Percentiles rank a stretch among this genome's conserved stretches.
Conservation (phyloP, 2,888 invertebrate genomes). For the Lysandra coridon region DNA sequence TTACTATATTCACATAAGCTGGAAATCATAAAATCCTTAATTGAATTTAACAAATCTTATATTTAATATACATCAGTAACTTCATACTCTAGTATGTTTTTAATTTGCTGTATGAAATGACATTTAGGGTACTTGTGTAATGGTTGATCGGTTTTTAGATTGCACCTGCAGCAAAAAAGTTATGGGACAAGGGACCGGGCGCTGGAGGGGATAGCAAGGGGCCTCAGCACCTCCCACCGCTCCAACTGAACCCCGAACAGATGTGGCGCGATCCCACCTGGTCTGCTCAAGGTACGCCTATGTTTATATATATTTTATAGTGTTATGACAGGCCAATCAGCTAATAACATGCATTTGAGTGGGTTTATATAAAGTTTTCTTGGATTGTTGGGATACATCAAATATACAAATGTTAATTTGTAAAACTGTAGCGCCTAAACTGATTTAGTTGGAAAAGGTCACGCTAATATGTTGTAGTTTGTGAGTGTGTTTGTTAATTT, state of each 20-base stretch:
- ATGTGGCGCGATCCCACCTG: slow-evolving; percentile 96
- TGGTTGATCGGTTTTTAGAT: slow-evolving; percentile 80
- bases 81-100: not conserved
- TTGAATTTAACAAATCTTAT: not conserved
- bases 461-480: no score
- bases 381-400: no score
- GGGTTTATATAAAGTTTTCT: no score
- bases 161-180: slow-evolving; percentile 95
- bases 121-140: not conserved
- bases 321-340: no score
- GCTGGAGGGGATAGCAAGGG: slow-evolving; percentile 88
- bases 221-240: slow-evolving; percentile 86
- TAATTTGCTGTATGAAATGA: not conserved
- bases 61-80: not conserved
- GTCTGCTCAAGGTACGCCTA: slow-evolving; percentile 90
- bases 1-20: no score
- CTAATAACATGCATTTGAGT: no score
- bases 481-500: no score
- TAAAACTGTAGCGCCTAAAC: no score
- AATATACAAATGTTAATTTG: no score
- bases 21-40: not conserved
- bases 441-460: no score
- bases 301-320: not conserved
- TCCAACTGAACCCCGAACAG: slow-evolving; percentile 85
- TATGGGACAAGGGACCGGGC: slow-evolving; percentile 91